Conservation (phyloP, 2,113 vertebrate genomes). For the Nipponia nippon region DNA sequence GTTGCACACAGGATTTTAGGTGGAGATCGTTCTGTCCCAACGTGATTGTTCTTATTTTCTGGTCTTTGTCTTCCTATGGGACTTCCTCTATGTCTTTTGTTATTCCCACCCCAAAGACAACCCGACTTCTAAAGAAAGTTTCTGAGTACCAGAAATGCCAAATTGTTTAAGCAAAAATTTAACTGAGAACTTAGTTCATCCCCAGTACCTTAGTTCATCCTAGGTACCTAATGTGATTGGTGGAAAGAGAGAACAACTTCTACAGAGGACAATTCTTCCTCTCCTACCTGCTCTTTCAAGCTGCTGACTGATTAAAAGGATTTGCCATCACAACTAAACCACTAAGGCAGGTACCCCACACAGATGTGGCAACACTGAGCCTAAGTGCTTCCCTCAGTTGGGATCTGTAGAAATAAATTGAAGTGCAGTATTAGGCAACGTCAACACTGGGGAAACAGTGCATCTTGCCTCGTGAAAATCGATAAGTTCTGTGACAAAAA, state of each 20-base stretch:
- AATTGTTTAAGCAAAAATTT: not conserved
- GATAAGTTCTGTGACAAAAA: not conserved
- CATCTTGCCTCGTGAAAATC: not conserved
- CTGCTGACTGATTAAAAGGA: not conserved
- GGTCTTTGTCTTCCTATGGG: not conserved
- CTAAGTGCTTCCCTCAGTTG: not conserved
- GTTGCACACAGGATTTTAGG: not conserved
- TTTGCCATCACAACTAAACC: not conserved
- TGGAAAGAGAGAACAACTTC: not conserved
- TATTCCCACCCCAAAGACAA: not conserved
- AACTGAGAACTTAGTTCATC: not conserved
- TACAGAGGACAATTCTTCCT: not conserved
- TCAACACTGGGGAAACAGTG: not conserved
- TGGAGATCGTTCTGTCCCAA: not conserved
- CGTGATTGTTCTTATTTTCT: not conserved
- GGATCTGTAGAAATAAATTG: not conserved
- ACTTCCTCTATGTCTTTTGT: not conserved
- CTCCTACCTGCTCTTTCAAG: not conserved
- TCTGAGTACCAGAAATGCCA: not conserved
- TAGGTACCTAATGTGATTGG: not conserved
- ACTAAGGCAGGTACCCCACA: not conserved
- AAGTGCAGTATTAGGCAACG: rapidly evolving
- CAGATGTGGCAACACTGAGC: not conserved
- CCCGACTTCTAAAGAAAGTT: not conserved
- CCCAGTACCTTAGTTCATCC: not conserved